Evolutionary conservation across 2,113 vertebrate genomes (phyloP).

Genomic region (Atlantisia rogersi): DNA sequence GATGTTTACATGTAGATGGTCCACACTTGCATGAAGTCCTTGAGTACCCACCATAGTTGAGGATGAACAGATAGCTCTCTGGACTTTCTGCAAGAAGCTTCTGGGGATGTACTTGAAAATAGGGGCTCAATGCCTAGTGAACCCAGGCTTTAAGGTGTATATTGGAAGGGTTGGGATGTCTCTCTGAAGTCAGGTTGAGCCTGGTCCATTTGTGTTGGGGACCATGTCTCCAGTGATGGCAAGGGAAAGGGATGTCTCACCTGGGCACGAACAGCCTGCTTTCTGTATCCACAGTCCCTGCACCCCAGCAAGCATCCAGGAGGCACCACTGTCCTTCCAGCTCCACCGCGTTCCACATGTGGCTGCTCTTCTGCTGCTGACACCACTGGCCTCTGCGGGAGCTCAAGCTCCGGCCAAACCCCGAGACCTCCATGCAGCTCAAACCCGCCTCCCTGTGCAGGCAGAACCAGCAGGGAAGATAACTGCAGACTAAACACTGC

Average conservation of each 20-base stretch:
- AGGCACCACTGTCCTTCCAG: slow-evolving; percentile 79
- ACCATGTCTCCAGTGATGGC: neutral
- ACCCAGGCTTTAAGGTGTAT: neutral
- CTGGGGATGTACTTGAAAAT: neutral
- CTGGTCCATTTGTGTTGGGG: neutral
- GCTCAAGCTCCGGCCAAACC: slow-evolving; percentile 77
- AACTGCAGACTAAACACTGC: neutral
- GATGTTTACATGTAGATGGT: neutral
- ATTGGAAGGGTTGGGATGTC: neutral
- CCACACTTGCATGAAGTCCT: neutral
- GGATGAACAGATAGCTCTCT: neutral
- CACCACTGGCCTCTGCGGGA: slow-evolving; percentile 65
- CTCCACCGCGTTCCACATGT: slow-evolving; percentile 81
- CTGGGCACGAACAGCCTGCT: slow-evolving; percentile 78
- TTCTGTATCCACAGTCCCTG: slow-evolving; percentile 78
- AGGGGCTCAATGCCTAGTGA: neutral
- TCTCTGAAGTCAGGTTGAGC: neutral
- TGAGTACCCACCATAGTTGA: neutral
- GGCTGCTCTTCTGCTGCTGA: slow-evolving; percentile 78
- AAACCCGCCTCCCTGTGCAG: slow-evolving; percentile 69
- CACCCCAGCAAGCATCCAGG: slow-evolving; percentile 83
- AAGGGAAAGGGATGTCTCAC: slow-evolving; percentile 41
- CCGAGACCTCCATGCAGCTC: slow-evolving; percentile 73
- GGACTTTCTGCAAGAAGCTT: neutral
- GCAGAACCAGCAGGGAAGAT: neutral